phyloP scores from a whole-genome alignment of 53 echinoderm and acorn worm genomes.

The Stichopus horrens region DNA sequence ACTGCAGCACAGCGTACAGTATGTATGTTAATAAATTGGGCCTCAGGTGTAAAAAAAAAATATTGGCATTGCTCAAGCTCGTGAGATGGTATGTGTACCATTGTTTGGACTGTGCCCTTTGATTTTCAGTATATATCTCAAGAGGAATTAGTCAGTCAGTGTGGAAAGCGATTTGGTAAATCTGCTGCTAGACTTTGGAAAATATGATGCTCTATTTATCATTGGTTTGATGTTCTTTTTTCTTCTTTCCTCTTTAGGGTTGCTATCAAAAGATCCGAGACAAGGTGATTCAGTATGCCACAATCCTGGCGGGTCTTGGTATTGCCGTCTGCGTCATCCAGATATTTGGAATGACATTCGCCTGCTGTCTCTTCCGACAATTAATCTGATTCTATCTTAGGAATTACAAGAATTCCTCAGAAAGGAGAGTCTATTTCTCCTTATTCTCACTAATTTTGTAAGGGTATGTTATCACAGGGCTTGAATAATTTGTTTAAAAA shows the following conservation, averaged over 20 bases:
- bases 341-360: conserved; percentile 73
- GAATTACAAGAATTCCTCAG: too few relatives aligned
- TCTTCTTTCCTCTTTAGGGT: conserved; percentile 40
- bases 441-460: too few relatives aligned
- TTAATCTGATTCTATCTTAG: conserved; percentile 35
- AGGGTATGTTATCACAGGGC: too few relatives aligned
- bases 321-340: conserved; percentile 66
- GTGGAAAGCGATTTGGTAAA: too few relatives aligned
- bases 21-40: too few relatives aligned
- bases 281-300: conserved; percentile 54
- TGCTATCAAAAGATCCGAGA: conserved; percentile 45
- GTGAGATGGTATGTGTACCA: neutral
- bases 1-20: too few relatives aligned
- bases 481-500: too few relatives aligned
- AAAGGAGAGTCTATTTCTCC: too few relatives aligned
- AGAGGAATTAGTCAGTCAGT: neutral
- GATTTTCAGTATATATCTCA: neutral
- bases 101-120: neutral
- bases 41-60: too few relatives aligned
- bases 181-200: neutral
- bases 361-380: conserved; percentile 63
- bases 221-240: neutral
- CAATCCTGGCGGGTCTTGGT: conserved; percentile 58
- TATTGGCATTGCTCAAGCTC: neutral
- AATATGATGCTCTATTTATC: neutral